Percentiles rank a stretch among this genome's conserved stretches.
Evolutionary conservation across 2,888 invertebrate genomes (phyloP).

Genomic region (Eurytoma adleriae): DNA sequence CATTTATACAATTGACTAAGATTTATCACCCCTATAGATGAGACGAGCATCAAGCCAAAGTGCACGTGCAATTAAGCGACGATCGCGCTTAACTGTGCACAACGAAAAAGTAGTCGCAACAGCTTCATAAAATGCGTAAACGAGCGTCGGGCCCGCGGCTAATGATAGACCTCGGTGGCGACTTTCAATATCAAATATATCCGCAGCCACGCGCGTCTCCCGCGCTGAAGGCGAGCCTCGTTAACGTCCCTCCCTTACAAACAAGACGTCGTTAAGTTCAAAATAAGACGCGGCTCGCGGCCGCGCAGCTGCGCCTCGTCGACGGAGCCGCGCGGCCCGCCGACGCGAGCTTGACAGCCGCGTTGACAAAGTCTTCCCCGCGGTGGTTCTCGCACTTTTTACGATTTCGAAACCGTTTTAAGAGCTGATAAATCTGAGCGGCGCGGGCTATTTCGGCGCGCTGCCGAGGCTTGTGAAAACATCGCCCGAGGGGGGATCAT

Average conservation of each 20-base stretch:
- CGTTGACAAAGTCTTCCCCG: slow-evolving; percentile 73
- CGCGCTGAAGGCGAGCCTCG: slow-evolving; percentile 14
- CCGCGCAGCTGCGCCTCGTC: slow-evolving; percentile 25
- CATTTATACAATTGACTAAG: too few relatives aligned
- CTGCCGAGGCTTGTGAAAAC: slow-evolving; percentile 63
- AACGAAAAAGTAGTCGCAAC: slow-evolving; percentile 27
- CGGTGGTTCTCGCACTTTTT: slow-evolving; percentile 67
- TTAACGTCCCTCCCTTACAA: slow-evolving; percentile 62
- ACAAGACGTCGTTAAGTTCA: slow-evolving; percentile 72
- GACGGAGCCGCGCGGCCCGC: slow-evolving; percentile 60
- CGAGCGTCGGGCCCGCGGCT: not conserved
- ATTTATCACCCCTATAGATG: too few relatives aligned
- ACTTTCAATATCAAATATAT: slow-evolving; percentile 31
- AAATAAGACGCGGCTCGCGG: slow-evolving; percentile 66
- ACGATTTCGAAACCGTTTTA: slow-evolving; percentile 71
- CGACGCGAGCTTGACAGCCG: slow-evolving; percentile 74
- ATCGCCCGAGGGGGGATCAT: slow-evolving; percentile 52
- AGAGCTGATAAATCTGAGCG: slow-evolving; percentile 69
- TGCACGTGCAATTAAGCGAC: slow-evolving; percentile 26
- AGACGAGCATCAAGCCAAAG: slow-evolving; percentile 1
- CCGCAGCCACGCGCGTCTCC: slow-evolving; percentile 1
- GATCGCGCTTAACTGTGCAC: slow-evolving; percentile 2
- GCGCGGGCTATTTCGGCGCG: slow-evolving; percentile 42
- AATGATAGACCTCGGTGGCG: not conserved
- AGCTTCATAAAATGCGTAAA: slow-evolving; percentile 38